Conservation (phyloP, 1,140 invertebrate genomes). For the Amyelois transitella region DNA sequence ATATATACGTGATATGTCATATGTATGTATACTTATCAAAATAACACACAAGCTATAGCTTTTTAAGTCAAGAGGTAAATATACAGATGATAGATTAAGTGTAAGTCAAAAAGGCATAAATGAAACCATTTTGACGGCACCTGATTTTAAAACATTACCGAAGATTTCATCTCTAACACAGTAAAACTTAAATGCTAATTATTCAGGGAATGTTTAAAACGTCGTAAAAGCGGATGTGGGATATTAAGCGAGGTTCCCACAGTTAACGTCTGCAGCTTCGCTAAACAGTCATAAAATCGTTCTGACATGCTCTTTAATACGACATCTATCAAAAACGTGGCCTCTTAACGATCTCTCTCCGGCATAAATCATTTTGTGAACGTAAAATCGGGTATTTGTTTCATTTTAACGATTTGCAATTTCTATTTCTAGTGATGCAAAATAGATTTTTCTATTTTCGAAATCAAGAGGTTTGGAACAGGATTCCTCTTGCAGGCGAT, state of each 20-base stretch:
- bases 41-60: no score
- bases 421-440: background rate
- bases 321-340: background rate
- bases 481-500: no score
- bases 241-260: background rate
- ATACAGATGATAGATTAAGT: no score
- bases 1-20: no score
- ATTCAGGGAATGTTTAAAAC: constrained; percentile 3
- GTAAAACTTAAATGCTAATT: background rate
- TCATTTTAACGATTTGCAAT: background rate
- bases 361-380: background rate
- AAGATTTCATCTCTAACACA: background rate
- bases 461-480: no score
- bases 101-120: no score
- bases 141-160: no score
- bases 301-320: background rate
- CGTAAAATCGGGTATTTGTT: background rate
- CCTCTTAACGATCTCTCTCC: background rate
- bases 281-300: background rate
- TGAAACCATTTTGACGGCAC: no score
- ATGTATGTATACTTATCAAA: no score
- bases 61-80: no score
- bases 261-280: background rate
- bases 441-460: no score
- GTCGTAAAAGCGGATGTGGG: constrained; percentile 1